A percentile compares a stretch with the other conserved stretches of the same genome.
phyloP scores from a whole-genome alignment of 2,888 invertebrate species.

The Ophion slaviceki region DNA sequence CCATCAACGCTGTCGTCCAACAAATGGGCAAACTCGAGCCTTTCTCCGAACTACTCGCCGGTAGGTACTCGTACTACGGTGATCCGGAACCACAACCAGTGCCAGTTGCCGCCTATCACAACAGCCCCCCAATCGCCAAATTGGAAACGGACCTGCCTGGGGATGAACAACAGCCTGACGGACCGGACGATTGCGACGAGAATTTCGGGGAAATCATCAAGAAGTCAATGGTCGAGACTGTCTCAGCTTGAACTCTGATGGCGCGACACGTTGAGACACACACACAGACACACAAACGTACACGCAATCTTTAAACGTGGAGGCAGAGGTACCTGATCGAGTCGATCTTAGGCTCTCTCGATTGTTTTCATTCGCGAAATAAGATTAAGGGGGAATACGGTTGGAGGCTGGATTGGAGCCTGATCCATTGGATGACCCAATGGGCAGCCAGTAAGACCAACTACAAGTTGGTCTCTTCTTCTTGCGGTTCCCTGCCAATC shows the following conservation, averaged over 20 bases:
- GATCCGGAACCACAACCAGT: constrained; percentile 75
- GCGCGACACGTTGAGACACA: neutral
- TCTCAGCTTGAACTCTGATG: constrained; percentile 87
- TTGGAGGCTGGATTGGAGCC: neutral
- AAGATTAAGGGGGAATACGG: neutral
- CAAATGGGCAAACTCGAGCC: constrained; percentile 88
- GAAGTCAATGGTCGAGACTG: constrained; percentile 96
- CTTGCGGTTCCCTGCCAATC: too few species aligned
- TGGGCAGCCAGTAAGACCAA: constrained; percentile 22
- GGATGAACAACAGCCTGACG: too few species aligned
- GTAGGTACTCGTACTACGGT: constrained; percentile 85
- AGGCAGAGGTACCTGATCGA: constrained; percentile 56
- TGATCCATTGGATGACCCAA: neutral
- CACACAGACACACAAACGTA: constrained; percentile 6
- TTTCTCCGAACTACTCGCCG: constrained; percentile 87
- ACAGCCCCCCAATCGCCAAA: constrained; percentile 55
- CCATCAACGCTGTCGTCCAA: constrained; percentile 80
- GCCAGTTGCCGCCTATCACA: constrained; percentile 66
- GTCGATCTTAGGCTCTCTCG: constrained; percentile 40
- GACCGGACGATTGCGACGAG: constrained; percentile 85
- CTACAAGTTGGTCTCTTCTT: too few species aligned
- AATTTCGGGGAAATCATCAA: constrained; percentile 97
- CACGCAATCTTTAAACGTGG: constrained; percentile 34
- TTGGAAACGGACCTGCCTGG: constrained; percentile 67
- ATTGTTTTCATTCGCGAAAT: constrained; percentile 30